Conservation (phyloP, 2,113 vertebrate species). For the Lycaon pictus region DNA sequence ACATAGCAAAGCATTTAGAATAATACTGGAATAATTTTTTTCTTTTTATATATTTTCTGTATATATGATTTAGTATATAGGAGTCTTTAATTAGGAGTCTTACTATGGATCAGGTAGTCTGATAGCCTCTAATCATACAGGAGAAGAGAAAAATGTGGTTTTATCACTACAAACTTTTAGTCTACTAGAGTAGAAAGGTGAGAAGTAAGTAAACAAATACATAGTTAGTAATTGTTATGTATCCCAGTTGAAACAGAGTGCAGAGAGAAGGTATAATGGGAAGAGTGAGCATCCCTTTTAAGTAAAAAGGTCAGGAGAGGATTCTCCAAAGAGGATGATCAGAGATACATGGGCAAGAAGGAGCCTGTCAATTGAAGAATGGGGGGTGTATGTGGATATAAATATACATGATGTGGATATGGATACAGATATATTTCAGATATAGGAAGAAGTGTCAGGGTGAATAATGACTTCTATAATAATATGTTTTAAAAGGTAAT, state of each 20-base stretch:
- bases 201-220: neutral
- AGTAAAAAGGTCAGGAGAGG: neutral
- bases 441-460: neutral
- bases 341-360: neutral
- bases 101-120: neutral
- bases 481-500: constrained; percentile 14
- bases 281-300: neutral
- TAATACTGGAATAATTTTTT: neutral
- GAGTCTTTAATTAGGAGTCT: neutral
- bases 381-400: neutral
- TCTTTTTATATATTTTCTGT: neutral
- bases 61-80: neutral
- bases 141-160: neutral
- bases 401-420: neutral
- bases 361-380: neutral
- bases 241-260: neutral
- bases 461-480: neutral
- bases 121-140: neutral
- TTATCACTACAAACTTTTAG: neutral
- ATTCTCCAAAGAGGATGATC: neutral
- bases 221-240: neutral
- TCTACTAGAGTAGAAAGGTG: neutral
- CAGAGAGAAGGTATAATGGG: neutral
- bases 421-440: neutral
- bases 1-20: neutral